Evolutionary conservation across 2,113 vertebrate species (phyloP), one percentile per base, ranked within the genome.

Genomic region (Bufo bufo): DNA sequence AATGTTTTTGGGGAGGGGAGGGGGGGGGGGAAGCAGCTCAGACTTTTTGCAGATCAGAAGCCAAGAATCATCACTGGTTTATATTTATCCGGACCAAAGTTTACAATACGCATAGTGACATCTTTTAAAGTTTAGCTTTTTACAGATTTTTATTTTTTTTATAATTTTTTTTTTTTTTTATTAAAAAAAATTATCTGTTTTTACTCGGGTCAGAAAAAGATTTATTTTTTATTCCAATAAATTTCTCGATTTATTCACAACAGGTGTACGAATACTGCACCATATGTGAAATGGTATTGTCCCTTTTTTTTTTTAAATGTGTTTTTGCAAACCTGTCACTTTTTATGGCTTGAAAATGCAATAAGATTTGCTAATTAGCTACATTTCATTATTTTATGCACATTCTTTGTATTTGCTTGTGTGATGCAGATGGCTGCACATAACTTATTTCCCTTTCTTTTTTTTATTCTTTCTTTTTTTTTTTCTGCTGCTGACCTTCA

Each of bases 121-220:
- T 97, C 94, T 94, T 93, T 72, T 93, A 92, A 96, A 97, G 93
- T 96, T 96, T 93, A 92, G 89, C 90, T 91, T 92, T 93, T 91
- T 89, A 84, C 87, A 84, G 0, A 89, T 92, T 61, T 84, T 61
- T 84, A 11, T 72, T 71, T 90, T 90, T 89, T 87, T 54, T 59
- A 84, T 61, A 92, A 61, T 61, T 33, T n/a, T 33, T 47, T 4
- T 20, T 49, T 77, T 85, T 19, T 77, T 85, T 43, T 47, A 19
- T 85, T 75, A 49, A 1, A 71, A 49, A 9, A 52, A 84, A 69
- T 47, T 19, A 6, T 9, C 9, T 19, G 6, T 63, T 63, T 63
- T 63, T 63, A 1, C 61, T 63, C 61, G 33, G 52, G 33, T 63
- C 17, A 12, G 45, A 9, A 45, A 54, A 84, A 74, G 11, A 12